Evolutionary conservation across 2,888 invertebrate genomes (phyloP).

Genomic region (Lacanobia oleracea): DNA sequence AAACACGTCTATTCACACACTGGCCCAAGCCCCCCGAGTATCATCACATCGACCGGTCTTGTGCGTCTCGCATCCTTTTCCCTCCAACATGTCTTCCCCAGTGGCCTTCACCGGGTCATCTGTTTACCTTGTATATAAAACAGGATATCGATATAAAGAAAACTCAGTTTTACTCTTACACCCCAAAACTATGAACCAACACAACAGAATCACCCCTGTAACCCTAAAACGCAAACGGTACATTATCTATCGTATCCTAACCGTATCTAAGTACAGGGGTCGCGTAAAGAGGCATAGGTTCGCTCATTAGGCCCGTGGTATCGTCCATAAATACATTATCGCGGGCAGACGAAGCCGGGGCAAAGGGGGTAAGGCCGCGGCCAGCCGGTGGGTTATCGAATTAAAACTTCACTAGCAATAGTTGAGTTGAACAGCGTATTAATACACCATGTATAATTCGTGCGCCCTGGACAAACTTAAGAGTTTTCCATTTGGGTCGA

Average conservation of each 20-base stretch:
- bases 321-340: conserved; percentile 90
- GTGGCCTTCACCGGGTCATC: no score
- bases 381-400: conserved; percentile 86
- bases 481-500: conserved; percentile 73
- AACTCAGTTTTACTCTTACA: neutral
- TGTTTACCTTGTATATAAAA: no score
- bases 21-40: no score
- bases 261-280: conserved; percentile 73
- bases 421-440: conserved; percentile 90
- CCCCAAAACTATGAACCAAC: conserved; percentile 1
- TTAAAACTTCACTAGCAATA: conserved; percentile 90
- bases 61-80: no score
- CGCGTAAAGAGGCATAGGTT: conserved; percentile 86
- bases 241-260: conserved; percentile 66
- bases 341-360: conserved; percentile 68
- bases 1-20: no score
- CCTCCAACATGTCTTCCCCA: no score
- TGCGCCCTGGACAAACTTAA: conserved; percentile 86
- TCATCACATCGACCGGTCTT: no score
- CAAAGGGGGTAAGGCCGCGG: conserved; percentile 62
- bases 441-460: conserved; percentile 90
- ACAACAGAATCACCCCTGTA: conserved; percentile 12
- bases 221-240: conserved; percentile 57
- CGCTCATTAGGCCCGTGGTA: conserved; percentile 89
- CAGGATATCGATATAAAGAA: neutral